phyloP scores from a whole-genome alignment of 2,113 vertebrate species.

The Erinaceus europaeus region DNA sequence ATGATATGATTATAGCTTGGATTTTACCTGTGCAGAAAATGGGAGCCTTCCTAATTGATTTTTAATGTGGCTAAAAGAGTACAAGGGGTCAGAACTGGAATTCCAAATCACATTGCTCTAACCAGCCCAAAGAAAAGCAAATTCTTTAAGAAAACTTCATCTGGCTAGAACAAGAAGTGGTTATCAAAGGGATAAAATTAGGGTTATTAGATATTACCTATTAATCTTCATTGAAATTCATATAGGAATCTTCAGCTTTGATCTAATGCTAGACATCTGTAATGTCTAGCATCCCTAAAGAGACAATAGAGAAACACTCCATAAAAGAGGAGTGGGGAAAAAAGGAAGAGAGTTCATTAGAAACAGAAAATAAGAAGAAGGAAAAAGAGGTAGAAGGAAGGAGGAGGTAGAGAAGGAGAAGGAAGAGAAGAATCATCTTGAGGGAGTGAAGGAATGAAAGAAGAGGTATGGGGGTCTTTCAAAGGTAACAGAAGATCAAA shows the following conservation, averaged over 20 bases:
- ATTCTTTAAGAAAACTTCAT: neutral
- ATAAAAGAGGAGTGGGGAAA: neutral
- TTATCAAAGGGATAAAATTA: neutral
- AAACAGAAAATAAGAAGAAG: neutral
- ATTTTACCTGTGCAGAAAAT: conserved; percentile 64
- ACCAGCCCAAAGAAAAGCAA: neutral
- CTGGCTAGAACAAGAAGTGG: neutral
- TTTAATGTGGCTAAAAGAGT: conserved; percentile 43
- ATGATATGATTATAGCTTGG: conserved; percentile 69
- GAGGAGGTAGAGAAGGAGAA: neutral
- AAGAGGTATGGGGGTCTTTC: neutral
- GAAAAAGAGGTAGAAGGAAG: neutral
- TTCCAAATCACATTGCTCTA: neutral
- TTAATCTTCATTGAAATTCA: conserved; percentile 21
- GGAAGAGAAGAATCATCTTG: neutral
- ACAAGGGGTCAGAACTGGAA: conserved; percentile 28
- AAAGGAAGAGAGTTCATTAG: neutral
- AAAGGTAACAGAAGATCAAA: neutral
- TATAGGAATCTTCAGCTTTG: neutral
- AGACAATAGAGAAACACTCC: neutral
- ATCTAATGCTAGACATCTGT: neutral
- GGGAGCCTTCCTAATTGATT: conserved; percentile 58
- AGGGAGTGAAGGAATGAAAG: neutral
- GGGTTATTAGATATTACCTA: neutral
- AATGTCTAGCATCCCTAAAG: neutral